phyloP scores from a whole-genome alignment of 1,140 invertebrate genomes.

The Drosophila melanogaster region DNA sequence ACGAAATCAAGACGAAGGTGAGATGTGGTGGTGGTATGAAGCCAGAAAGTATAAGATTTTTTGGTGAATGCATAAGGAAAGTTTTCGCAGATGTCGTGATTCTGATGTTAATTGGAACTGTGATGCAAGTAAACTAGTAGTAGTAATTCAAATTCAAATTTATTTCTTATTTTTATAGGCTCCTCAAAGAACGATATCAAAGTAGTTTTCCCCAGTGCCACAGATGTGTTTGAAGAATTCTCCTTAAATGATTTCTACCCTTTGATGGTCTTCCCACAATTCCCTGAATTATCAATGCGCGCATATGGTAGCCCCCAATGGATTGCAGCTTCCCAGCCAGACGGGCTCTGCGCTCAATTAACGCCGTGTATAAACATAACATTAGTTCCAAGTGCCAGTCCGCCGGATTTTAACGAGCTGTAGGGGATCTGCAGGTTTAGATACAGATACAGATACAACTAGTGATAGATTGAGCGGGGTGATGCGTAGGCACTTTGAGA shows the following conservation, averaged over 20 bases:
- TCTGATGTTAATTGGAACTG: too few species aligned
- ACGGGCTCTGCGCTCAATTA: slow-evolving; percentile 57
- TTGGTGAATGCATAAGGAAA: not conserved
- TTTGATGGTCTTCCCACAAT: slow-evolving; percentile 22
- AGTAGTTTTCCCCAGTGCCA: not conserved
- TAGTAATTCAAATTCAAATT: too few species aligned
- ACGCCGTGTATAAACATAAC: slow-evolving; percentile 43
- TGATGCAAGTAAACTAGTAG: too few species aligned
- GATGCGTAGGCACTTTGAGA: slow-evolving; percentile 16
- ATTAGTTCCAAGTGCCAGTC: slow-evolving; percentile 49
- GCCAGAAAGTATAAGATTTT: not conserved
- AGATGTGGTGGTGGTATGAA: not conserved
- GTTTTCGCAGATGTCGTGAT: too few species aligned
- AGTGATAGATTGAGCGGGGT: too few species aligned
- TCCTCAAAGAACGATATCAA: not conserved
- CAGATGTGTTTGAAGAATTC: slow-evolving; percentile 3
- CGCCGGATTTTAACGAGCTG: slow-evolving; percentile 34
- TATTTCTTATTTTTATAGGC: too few species aligned
- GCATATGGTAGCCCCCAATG: slow-evolving; percentile 5
- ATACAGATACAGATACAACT: too few species aligned
- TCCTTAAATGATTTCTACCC: slow-evolving; percentile 1
- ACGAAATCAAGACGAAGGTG: not conserved
- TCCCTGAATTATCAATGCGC: slow-evolving; percentile 7
- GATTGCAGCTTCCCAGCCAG: slow-evolving; percentile 19
- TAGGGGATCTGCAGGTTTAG: not conserved